Percentiles rank a stretch among this genome's conserved stretches.
phyloP scores from a whole-genome alignment of 2,113 vertebrate genomes.

The Grantiella picta region DNA sequence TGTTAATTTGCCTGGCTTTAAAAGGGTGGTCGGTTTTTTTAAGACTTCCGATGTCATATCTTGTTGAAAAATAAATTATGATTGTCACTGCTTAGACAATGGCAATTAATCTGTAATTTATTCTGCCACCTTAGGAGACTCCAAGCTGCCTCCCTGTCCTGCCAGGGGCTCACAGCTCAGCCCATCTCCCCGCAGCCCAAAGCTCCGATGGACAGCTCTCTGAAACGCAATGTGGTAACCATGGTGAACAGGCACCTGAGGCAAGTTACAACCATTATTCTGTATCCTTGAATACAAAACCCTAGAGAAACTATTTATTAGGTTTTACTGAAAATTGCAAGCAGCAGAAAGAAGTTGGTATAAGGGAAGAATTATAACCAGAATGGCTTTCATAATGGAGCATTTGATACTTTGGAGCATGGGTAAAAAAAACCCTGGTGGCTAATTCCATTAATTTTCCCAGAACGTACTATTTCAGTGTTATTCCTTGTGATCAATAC shows the following conservation, averaged over 20 bases:
- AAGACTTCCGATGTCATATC: not conserved
- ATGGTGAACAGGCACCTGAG: not conserved
- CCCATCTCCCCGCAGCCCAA: fast-evolving
- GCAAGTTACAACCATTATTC: not conserved
- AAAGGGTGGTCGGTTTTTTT: fast-evolving
- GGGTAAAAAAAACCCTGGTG: not conserved
- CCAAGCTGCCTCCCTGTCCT: not conserved
- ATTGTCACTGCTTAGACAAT: not conserved
- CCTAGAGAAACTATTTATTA: not conserved
- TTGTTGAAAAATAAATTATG: not conserved
- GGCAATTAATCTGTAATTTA: not conserved
- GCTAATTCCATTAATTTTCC: not conserved
- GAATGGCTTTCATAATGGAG: not conserved
- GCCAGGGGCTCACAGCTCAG: not conserved
- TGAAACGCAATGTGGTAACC: not conserved
- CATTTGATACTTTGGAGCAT: not conserved
- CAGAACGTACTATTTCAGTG: constrained; percentile 1
- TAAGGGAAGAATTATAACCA: constrained; percentile 9
- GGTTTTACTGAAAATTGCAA: constrained; percentile 7
- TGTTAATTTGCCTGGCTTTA: not conserved
- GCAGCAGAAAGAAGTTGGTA: not conserved
- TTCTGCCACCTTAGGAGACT: not conserved
- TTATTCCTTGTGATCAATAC: constrained; percentile 11
- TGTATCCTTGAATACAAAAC: not conserved
- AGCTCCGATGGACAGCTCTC: not conserved